These are phyloP conservation scores for Gallinago nigripennis DNA, from an alignment of 2,797 vertebrate genomes.

Conservation along the genomic window DNA sequence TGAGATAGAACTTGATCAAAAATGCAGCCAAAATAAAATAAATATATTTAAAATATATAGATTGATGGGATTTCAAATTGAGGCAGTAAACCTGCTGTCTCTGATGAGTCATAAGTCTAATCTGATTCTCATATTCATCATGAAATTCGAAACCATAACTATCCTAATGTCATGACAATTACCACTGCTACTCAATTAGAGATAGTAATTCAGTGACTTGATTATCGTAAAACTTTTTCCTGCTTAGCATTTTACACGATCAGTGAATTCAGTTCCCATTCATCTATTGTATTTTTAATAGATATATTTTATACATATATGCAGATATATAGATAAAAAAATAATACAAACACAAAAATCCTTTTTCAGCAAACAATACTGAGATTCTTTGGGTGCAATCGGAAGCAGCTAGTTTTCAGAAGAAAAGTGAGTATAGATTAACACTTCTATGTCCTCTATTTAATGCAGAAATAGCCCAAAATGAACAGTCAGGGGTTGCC, in stretches of 20 bases:
- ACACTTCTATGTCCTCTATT: neutral
- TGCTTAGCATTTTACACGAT: neutral
- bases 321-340: neutral
- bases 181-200: neutral
- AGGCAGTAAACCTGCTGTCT: neutral
- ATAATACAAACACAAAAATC: neutral
- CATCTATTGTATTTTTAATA: neutral
- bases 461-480: neutral
- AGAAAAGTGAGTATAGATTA: neutral
- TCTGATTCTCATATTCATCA: neutral
- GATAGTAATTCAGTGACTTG: neutral
- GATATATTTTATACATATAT: neutral
- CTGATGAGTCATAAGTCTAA: neutral
- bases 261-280: neutral
- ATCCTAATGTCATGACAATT: neutral
- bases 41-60: too few species aligned
- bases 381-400: neutral
- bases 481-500: neutral
- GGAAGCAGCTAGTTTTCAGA: neutral
- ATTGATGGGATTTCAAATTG: neutral
- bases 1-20: neutral
- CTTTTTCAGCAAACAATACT: neutral
- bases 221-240: neutral
- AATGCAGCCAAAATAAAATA: neutral
- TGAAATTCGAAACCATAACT: neutral